Base-by-base conservation (phyloP, 2,113 vertebrate genomes). In the Thunnus thynnus region DNA sequence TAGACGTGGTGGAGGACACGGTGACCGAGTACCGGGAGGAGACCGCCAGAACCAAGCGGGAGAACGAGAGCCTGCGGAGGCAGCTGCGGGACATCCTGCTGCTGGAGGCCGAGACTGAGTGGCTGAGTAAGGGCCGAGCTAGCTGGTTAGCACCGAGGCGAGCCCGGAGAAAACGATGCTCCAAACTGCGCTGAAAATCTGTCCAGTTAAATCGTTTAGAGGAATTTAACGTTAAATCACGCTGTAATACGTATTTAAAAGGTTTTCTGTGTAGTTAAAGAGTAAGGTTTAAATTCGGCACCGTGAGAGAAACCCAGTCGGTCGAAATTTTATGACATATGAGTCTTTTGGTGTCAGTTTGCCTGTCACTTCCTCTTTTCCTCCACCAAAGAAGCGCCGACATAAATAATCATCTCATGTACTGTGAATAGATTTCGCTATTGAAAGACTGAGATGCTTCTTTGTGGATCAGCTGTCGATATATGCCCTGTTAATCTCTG, bases 11-110 rank as follows among this genome's bases (percentile, higher is more conserved):
- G 86, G 93, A 86, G 76, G 94, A 91, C 86, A 93, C 94, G 70
- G 94, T 95, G 47, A 85, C 88, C 54, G 94, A 96, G 87, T 95
- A 94, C 87, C 92, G 93, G 51, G 93, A 96, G 85, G 95, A 96
- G 89, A 87, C 94, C 6, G 92, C 91, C 7, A 82, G 93, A 6
- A 80, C 93, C 61, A 68, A 83, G 44, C 84, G 88, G 63, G 95
- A 96, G 89, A 96, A 94, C 84, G 89, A 95, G 27, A 84, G 85
- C 30, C 92, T 96, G 32, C 91, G 95, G 86, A 78, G 93, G 79
- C 93, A 94, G 91, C 91, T 96, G 80, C 92, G 93, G 89, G 91
- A 94, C 85, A 79, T 94, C 64, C 88, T 92, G 65, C 89, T 93
- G 72, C 85, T 91, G 84, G 92, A 89, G 87, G 87, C 89, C 89